Evolutionary conservation across 2,797 vertebrate species (phyloP).

Genomic region (Linurgus olivaceus): DNA sequence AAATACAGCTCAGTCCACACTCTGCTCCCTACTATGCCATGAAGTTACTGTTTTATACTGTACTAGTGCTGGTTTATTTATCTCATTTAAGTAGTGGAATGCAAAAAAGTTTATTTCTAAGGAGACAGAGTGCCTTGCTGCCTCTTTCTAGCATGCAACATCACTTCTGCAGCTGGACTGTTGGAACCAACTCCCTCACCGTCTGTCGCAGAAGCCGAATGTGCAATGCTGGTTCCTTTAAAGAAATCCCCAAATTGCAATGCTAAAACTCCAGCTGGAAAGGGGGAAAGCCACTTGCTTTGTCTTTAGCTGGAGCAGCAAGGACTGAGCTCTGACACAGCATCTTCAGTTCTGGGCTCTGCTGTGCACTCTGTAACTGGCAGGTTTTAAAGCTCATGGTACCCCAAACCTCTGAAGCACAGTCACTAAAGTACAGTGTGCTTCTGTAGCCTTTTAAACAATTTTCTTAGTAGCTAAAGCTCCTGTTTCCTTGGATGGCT

Average conservation of each 20-base stretch:
- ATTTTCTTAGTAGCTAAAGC: neutral
- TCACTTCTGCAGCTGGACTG: neutral
- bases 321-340: neutral
- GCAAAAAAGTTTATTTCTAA: neutral
- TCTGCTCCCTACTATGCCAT: neutral
- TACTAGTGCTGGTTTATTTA: neutral
- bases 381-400: neutral
- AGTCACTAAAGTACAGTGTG: neutral
- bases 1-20: neutral
- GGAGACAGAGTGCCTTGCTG: neutral
- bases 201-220: fast-evolving
- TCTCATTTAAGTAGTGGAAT: neutral
- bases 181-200: neutral
- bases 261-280: neutral
- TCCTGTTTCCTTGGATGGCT: neutral
- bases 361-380: neutral
- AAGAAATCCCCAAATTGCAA: neutral
- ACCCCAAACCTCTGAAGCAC: neutral
- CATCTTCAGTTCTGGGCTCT: neutral
- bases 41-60: neutral
- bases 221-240: neutral
- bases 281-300: neutral
- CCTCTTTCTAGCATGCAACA: neutral
- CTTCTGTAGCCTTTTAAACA: neutral
- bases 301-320: neutral